Evolutionary conservation across 2,888 invertebrate genomes (phyloP), one percentile per base, ranked within the genome.

Genomic region (Andrena trimmerana): DNA sequence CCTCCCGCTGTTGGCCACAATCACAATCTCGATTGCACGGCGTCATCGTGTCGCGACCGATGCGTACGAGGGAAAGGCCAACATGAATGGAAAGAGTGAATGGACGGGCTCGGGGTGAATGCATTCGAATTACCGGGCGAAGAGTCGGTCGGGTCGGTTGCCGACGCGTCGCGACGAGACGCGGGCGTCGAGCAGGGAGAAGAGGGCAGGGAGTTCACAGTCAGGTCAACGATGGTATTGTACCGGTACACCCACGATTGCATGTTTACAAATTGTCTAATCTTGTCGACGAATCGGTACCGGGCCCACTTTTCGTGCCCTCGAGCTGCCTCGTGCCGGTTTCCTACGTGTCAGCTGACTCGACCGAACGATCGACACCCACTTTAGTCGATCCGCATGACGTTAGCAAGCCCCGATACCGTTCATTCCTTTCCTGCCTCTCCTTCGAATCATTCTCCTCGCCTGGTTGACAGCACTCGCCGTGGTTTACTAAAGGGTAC

Each of bases 221-320:
- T 69, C 85, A 73, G 89, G 89, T 90, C 88, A 87, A 85, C 87
- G 83, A 84, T 60, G 88, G 84, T 76, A 89, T 88, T 86, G 86
- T 88, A 86, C 81, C 76, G 81, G 87, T 87, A 91, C 92, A 89
- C 90, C 90, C 89, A 92, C 91, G 89, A 86, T 80, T 78, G 77
- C 88, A 83, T 92, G 92, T 92, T 93, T 92, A 92, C 92, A 92
- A 92, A 91, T 92, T 91, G 90, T 91, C 91, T 90, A 91, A 91
- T 90, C 90, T 89, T 66, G 83, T 86, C 87, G 88, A 88, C 86
- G 86, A 90, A 91, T 91, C 90, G 86, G 83, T 79, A 73, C 80
- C 76, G 72, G 79, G 77, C 84, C 84, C 84, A 70, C 78, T 86
- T 87, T 82, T 84, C 84, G 62, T 88, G 84, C 84, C 83, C 86